Conservation (phyloP, 2,113 vertebrate genomes). For the Cyprinodon tularosa region DNA sequence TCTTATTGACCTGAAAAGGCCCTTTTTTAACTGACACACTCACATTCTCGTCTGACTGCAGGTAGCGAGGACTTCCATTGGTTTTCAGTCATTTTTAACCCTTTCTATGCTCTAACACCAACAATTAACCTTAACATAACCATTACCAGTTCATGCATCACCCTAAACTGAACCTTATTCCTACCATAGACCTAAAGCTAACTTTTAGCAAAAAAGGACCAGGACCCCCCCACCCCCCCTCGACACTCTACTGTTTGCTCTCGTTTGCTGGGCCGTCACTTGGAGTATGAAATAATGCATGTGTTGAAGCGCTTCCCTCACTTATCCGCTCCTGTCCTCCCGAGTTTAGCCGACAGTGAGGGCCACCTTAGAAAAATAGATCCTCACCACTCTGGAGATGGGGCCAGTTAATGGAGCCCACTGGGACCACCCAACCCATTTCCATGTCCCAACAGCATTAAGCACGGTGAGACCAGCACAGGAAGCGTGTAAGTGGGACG, state of each 20-base stretch:
- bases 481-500: background rate
- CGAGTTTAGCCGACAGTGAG: conserved; percentile 52
- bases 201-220: too few relatives aligned
- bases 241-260: conserved; percentile 60
- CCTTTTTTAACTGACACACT: too few relatives aligned
- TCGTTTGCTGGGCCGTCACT: conserved; percentile 67
- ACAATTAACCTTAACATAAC: too few relatives aligned
- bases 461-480: background rate
- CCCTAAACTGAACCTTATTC: too few relatives aligned
- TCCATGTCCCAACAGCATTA: conserved; percentile 13
- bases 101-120: too few relatives aligned
- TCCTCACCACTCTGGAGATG: conserved; percentile 36
- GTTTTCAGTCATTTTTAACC: too few relatives aligned
- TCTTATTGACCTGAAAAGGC: too few relatives aligned
- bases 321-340: conserved; percentile 43
- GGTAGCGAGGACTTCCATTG: too few relatives aligned
- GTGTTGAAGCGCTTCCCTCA: conserved; percentile 50
- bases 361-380: conserved; percentile 35
- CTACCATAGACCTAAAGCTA: too few relatives aligned
- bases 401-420: conserved; percentile 58
- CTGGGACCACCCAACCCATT: conserved; percentile 22
- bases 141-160: too few relatives aligned
- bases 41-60: too few relatives aligned
- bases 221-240: conserved; percentile 17
- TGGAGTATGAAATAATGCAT: conserved; percentile 79